These are phyloP conservation scores for Volucella bombylans DNA, from an alignment of 2,888 invertebrate species.

Conservation along the genomic window DNA sequence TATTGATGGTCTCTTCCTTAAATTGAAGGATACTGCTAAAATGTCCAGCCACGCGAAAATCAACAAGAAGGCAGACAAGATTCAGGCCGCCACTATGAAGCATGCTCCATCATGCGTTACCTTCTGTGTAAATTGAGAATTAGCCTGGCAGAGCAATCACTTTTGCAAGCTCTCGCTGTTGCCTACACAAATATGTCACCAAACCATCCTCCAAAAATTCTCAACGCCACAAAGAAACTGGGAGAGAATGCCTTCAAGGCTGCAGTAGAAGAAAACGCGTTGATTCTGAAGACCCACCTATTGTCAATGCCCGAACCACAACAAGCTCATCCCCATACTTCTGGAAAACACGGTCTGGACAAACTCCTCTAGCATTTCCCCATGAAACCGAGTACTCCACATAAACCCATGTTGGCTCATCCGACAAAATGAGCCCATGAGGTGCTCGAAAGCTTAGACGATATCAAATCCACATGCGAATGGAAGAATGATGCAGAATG, in stretches of 20 bases:
- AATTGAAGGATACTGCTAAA: conserved; percentile 92
- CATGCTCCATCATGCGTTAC: conserved; percentile 94
- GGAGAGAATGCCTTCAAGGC: conserved; percentile 86
- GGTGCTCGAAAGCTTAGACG: conserved; percentile 91
- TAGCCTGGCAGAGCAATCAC: conserved; percentile 97
- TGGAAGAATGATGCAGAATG: conserved; percentile 99
- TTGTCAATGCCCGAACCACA: conserved; percentile 98
- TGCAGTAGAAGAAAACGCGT: too few species aligned
- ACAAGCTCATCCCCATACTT: conserved; percentile 91
- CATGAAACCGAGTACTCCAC: conserved; percentile 94
- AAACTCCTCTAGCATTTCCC: too few species aligned
- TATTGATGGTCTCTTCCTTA: conserved; percentile 90
- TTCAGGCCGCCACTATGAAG: conserved; percentile 94
- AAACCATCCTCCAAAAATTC: conserved; percentile 83
- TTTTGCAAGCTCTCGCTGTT: conserved; percentile 93
- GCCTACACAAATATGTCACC: conserved; percentile 93
- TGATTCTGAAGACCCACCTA: conserved; percentile 95
- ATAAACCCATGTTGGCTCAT: conserved; percentile 99
- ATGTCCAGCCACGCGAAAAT: conserved; percentile 91
- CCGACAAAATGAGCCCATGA: conserved; percentile 97
- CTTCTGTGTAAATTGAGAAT: conserved; percentile 96
- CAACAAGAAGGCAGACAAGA: conserved; percentile 94
- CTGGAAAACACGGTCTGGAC: conserved; percentile 89
- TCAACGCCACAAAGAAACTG: conserved; percentile 86
- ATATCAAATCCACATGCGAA: conserved; percentile 96